Evolutionary conservation across 2,888 invertebrate species (phyloP).

Genomic region (Stenoptilia bipunctidactyla): DNA sequence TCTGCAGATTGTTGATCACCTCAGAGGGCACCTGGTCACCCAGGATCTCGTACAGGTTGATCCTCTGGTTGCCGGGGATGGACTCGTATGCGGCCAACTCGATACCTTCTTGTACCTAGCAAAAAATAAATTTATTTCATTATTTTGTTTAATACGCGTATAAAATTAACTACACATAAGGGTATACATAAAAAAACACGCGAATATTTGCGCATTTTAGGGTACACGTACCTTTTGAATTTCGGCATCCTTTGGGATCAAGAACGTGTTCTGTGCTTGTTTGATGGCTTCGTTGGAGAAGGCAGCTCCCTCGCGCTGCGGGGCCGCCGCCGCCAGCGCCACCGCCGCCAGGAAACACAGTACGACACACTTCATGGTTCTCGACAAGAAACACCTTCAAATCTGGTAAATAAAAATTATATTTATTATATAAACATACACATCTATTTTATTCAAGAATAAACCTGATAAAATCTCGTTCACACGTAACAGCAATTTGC

Average conservation of each 20-base stretch:
- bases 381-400: background rate
- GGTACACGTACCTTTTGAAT: slow-evolving; percentile 84
- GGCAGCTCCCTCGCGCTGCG: slow-evolving; percentile 84
- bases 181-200: too few species aligned
- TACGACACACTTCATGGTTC: slow-evolving; percentile 43
- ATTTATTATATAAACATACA: too few species aligned
- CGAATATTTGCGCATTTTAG: too few species aligned
- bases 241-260: slow-evolving; percentile 88
- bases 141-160: too few species aligned
- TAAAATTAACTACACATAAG: too few species aligned
- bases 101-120: slow-evolving; percentile 84
- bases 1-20: slow-evolving; percentile 89
- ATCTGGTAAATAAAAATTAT: background rate
- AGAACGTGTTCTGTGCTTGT: slow-evolving; percentile 87
- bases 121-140: background rate
- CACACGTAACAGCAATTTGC: too few species aligned
- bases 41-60: slow-evolving; percentile 86
- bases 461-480: too few species aligned
- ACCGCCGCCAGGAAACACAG: slow-evolving; percentile 54
- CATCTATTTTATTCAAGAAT: too few species aligned
- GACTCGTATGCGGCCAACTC: slow-evolving; percentile 89
- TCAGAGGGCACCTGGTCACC: slow-evolving; percentile 89
- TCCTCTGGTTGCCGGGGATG: slow-evolving; percentile 86
- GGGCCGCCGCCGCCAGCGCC: slow-evolving; percentile 67
- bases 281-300: slow-evolving; percentile 89